Conservation (phyloP, 2,113 vertebrate genomes). For the Tamias sibiricus region DNA sequence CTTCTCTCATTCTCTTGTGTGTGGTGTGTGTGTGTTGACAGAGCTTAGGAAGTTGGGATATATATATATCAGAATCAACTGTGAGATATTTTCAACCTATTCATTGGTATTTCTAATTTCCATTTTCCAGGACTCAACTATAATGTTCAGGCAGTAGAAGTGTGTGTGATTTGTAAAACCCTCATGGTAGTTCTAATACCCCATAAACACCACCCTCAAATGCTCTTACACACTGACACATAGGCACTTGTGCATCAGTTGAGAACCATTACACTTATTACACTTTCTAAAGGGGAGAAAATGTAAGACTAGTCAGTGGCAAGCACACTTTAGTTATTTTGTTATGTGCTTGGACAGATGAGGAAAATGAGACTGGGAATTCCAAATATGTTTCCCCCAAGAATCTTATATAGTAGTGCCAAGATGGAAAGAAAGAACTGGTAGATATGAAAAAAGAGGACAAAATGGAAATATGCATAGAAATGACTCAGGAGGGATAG, state of each 20-base stretch:
- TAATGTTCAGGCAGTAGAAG: fast-evolving
- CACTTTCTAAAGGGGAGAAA: neutral
- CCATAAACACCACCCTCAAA: neutral
- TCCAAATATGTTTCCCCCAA: neutral
- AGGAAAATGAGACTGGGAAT: neutral
- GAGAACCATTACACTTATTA: neutral
- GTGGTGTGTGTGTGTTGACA: neutral
- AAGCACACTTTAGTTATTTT: neutral
- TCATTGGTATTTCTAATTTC: neutral
- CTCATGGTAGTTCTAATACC: neutral
- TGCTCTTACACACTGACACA: neutral
- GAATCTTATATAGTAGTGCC: neutral
- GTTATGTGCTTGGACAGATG: neutral
- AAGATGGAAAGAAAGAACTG: neutral
- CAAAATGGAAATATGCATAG: neutral
- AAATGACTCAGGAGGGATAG: neutral
- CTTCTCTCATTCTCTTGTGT: neutral
- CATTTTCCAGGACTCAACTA: neutral
- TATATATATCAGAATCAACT: neutral
- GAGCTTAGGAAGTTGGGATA: neutral
- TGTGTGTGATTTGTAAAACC: neutral
- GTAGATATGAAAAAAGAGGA: neutral
- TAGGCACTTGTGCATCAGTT: neutral
- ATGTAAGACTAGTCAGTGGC: neutral
- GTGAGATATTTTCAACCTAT: neutral